Percentiles rank a stretch among this genome's conserved stretches.
Conservation (phyloP, 2,888 invertebrate species). For the Megalurothrips usitatus region DNA sequence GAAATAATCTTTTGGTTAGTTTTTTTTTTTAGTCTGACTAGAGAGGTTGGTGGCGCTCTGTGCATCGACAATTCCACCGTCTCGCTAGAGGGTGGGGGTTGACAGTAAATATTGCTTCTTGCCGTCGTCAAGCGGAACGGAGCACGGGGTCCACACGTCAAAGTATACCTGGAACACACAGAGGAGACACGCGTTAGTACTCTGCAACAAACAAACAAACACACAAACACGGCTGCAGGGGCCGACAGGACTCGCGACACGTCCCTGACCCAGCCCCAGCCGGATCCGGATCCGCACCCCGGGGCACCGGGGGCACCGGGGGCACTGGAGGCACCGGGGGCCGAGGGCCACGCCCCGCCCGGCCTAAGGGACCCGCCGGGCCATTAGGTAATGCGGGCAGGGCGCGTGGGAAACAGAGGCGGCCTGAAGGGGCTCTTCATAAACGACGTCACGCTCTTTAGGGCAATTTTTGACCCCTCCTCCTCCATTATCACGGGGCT, state of each 20-base stretch:
- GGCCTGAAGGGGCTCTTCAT: too few species aligned
- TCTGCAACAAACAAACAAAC: neutral
- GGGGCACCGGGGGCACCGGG: too few species aligned
- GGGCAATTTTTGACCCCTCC: neutral
- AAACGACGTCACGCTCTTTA: too few species aligned
- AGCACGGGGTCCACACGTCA: neutral
- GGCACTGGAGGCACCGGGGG: too few species aligned
- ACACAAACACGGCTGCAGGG: neutral
- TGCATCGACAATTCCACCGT: too few species aligned
- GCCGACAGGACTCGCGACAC: too few species aligned
- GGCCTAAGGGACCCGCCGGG: neutral
- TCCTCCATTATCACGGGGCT: too few species aligned
- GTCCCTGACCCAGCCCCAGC: too few species aligned
- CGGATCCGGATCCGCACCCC: too few species aligned
- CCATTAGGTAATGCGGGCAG: neutral
- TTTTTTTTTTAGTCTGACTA: neutral
- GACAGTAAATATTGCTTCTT: too few species aligned
- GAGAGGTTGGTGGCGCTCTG: neutral
- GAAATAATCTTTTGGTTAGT: too few species aligned
- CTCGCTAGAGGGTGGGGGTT: too few species aligned
- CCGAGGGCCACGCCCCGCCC: neutral
- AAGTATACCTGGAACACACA: neutral
- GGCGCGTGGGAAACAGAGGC: neutral
- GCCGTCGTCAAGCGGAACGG: neutral
- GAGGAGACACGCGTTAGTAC: neutral